Percentiles rank a stretch among this genome's conserved stretches.
phyloP scores from a whole-genome alignment of 2,113 vertebrate genomes.

The Anguilla japonica region DNA sequence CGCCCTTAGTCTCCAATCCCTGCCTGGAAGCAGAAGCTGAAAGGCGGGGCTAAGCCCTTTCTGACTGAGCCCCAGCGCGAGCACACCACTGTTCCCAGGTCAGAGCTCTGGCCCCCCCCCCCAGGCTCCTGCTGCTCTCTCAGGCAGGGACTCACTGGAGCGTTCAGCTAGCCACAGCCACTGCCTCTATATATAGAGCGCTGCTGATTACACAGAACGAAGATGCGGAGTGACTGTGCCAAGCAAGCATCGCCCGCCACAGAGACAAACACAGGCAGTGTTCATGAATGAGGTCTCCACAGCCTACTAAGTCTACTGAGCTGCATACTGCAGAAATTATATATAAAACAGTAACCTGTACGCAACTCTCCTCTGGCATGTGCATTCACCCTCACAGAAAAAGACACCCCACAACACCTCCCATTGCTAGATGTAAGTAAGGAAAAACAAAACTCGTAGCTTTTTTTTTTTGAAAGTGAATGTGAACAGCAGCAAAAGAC shows the following conservation, averaged over 20 bases:
- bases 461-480: too few relatives aligned
- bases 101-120: background rate
- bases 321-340: background rate
- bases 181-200: conserved; percentile 9
- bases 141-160: background rate
- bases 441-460: too few relatives aligned
- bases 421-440: too few relatives aligned
- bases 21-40: background rate
- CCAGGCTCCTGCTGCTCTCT: background rate
- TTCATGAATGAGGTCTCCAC: background rate
- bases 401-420: too few relatives aligned
- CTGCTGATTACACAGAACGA: conserved; percentile 2
- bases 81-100: background rate
- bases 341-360: background rate
- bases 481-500: too few relatives aligned
- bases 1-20: too few relatives aligned
- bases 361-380: background rate
- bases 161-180: background rate
- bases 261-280: background rate
- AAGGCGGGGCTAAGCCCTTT: background rate
- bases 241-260: background rate
- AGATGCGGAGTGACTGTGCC: conserved; percentile 4
- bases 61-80: background rate
- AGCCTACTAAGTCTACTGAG: background rate
- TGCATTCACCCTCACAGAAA: background rate